A percentile compares a stretch with the other conserved stretches of the same genome.
Evolutionary conservation across 2,113 vertebrate species (phyloP).

Genomic region (Rafetus swinhoei): DNA sequence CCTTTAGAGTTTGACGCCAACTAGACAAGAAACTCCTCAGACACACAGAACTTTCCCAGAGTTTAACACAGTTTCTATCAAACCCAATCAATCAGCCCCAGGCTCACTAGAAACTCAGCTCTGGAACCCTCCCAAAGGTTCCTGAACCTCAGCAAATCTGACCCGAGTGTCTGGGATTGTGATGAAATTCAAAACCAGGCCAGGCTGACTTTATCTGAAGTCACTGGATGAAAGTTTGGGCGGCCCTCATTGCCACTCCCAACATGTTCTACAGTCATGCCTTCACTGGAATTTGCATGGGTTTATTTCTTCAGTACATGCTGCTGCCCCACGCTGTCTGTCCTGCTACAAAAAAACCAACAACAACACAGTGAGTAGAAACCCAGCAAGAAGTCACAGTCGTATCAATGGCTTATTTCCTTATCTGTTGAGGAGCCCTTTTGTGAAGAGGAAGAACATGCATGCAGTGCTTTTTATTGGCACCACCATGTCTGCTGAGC

Average conservation of each 20-base stretch:
- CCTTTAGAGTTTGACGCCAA: background rate
- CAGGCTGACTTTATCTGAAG: background rate
- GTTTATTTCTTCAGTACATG: constrained; percentile 57
- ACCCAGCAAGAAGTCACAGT: constrained; percentile 68
- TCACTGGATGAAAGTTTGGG: background rate
- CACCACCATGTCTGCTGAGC: constrained; percentile 51
- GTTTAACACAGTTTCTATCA: background rate
- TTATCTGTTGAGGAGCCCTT: constrained; percentile 69
- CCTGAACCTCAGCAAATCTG: background rate
- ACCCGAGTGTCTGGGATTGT: background rate
- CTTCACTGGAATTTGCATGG: constrained; percentile 59
- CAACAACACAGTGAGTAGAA: constrained; percentile 56
- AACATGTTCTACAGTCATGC: constrained; percentile 2
- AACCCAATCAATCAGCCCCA: background rate
- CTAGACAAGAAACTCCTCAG: rapidly evolving
- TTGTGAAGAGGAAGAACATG: constrained; percentile 68
- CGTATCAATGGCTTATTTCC: constrained; percentile 65
- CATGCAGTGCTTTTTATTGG: constrained; percentile 62
- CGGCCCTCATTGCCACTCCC: background rate
- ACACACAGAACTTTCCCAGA: background rate
- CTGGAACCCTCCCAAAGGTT: background rate
- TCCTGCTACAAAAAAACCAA: constrained; percentile 33
- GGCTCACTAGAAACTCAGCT: background rate
- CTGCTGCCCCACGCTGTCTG: constrained; percentile 21
- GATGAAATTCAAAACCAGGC: background rate